phyloP scores from a whole-genome alignment of 1,140 invertebrate species.

The Spodoptera frugiperda region DNA sequence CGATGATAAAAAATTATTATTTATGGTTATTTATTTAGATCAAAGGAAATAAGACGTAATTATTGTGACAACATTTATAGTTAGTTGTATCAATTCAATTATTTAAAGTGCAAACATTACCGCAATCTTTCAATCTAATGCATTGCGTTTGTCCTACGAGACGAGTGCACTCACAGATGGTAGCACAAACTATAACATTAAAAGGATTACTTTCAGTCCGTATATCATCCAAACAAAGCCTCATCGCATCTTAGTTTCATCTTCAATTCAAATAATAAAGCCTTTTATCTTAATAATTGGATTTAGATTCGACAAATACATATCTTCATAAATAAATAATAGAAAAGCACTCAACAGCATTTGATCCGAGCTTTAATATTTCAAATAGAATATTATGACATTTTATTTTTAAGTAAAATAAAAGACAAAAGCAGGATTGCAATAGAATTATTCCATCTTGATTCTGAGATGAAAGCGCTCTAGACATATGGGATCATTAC shows the following conservation, averaged over 20 bases:
- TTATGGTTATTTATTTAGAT: too few relatives aligned
- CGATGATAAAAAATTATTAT: too few relatives aligned
- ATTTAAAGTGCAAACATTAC: neutral
- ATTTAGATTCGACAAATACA: neutral
- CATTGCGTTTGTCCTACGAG: neutral
- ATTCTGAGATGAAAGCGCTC: too few relatives aligned
- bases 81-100: neutral
- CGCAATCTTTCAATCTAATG: neutral
- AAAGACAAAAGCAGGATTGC: neutral
- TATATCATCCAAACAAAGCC: neutral
- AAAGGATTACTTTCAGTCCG: neutral
- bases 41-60: neutral
- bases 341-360: neutral
- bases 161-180: neutral
- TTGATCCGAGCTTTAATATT: neutral
- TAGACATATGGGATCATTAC: too few relatives aligned
- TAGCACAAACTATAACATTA: neutral
- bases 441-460: neutral
- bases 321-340: slow-evolving; percentile 9
- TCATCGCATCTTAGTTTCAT: neutral
- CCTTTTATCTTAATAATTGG: neutral
- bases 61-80: neutral
- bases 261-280: neutral
- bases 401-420: neutral
- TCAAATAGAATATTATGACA: neutral